Percentiles rank a stretch among this genome's conserved stretches.
Evolutionary conservation across 1,140 invertebrate genomes (phyloP).

Genomic region (Brachionus manjavacas): DNA sequence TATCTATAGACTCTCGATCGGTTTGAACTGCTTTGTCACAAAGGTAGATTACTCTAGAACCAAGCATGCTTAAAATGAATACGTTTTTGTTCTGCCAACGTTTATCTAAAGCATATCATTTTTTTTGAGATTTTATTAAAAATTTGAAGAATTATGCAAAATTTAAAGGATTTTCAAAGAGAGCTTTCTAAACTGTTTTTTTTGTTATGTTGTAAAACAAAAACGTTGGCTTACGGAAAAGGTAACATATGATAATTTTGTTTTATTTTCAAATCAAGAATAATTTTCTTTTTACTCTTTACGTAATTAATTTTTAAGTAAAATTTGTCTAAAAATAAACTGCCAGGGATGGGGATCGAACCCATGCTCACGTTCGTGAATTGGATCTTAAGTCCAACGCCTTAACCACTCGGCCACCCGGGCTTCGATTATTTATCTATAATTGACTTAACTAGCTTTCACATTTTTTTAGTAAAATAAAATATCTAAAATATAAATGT

Average conservation of each 20-base stretch:
- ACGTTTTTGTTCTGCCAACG: neutral
- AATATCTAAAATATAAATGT: too few species aligned
- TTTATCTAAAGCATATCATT: neutral
- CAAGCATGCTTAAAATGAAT: neutral
- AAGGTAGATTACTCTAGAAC: neutral
- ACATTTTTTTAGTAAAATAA: neutral
- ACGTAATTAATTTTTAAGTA: neutral
- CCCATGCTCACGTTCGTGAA: neutral
- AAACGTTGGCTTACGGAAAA: neutral
- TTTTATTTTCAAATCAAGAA: neutral
- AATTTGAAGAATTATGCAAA: neutral
- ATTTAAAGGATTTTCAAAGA: neutral
- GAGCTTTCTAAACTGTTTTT: neutral
- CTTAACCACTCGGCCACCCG: neutral
- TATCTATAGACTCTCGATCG: neutral
- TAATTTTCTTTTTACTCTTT: neutral
- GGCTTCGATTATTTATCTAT: neutral
- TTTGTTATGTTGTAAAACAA: neutral
- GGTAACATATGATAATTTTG: conserved; percentile 11
- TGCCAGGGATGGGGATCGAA: conserved; percentile 16
- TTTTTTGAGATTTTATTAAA: neutral
- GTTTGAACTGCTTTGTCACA: neutral
- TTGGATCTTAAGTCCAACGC: conserved; percentile 16
- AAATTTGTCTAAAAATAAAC: neutral
- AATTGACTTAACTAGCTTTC: neutral